Evolutionary conservation across 2,797 vertebrate genomes (phyloP).

Genomic region (Nannoperca obscura): DNA sequence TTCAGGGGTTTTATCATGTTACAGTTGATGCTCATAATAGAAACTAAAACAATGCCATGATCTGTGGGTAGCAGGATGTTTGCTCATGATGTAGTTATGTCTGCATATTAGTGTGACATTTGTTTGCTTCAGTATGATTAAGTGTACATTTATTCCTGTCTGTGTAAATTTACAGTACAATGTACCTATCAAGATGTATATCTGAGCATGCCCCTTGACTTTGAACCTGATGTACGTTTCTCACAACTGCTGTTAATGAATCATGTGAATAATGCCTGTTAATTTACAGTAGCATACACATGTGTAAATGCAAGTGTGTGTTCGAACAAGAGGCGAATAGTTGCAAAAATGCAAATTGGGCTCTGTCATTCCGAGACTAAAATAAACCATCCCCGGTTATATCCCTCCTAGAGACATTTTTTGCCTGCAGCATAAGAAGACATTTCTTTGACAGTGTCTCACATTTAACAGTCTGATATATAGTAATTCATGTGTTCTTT

Average conservation of each 20-base stretch:
- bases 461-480: slow-evolving; percentile 22
- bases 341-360: slow-evolving; percentile 34
- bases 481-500: neutral
- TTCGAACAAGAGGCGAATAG: neutral
- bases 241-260: neutral
- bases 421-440: slow-evolving; percentile 8
- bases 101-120: neutral
- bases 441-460: slow-evolving; percentile 18
- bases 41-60: slow-evolving; percentile 18
- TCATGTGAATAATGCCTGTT: neutral
- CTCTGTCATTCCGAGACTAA: slow-evolving; percentile 36
- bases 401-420: slow-evolving; percentile 22
- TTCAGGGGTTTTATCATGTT: slow-evolving; percentile 25
- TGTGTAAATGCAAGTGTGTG: neutral
- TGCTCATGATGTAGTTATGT: neutral
- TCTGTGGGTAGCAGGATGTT: slow-evolving; percentile 1
- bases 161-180: neutral
- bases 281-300: neutral
- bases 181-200: neutral
- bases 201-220: neutral
- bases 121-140: neutral
- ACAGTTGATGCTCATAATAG: slow-evolving; percentile 30
- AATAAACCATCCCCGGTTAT: slow-evolving; percentile 39
- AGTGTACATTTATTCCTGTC: neutral
- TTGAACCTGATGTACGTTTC: neutral